A percentile compares a stretch with the other conserved stretches of the same genome.
phyloP scores from a whole-genome alignment of 2,113 vertebrate species.

The Toxotes jaculatrix region DNA sequence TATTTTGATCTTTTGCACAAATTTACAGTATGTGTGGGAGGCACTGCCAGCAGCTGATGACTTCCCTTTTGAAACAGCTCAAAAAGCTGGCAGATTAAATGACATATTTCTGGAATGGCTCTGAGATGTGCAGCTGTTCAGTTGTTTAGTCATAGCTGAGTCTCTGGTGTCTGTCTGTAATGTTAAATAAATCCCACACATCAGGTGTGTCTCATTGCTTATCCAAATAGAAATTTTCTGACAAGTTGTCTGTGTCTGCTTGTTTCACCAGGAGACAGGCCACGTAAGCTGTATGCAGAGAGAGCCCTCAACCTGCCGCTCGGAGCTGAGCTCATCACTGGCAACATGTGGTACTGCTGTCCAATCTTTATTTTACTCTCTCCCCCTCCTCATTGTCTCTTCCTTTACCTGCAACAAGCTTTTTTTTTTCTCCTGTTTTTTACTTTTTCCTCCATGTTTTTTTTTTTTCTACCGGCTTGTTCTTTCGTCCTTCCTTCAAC shows the following conservation, averaged over 20 bases:
- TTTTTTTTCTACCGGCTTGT: background rate
- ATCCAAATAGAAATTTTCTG: slow-evolving; percentile 2
- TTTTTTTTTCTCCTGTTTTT: background rate
- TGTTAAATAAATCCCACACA: slow-evolving; percentile 15
- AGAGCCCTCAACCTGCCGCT: slow-evolving; percentile 86
- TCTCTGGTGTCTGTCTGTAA: background rate
- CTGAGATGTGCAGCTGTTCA: slow-evolving; percentile 32
- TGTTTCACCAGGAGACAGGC: slow-evolving; percentile 81
- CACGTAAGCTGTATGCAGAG: slow-evolving; percentile 86
- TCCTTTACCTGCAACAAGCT: background rate
- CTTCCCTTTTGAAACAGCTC: slow-evolving; percentile 13
- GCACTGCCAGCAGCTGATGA: slow-evolving; percentile 25
- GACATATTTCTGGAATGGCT: slow-evolving; percentile 31
- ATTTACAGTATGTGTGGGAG: slow-evolving; percentile 2
- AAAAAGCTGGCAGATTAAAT: slow-evolving; percentile 33
- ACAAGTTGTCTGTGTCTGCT: slow-evolving; percentile 21
- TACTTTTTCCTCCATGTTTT: rapidly evolving
- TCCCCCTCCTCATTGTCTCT: background rate
- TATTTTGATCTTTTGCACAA: slow-evolving; percentile 31
- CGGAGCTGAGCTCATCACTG: slow-evolving; percentile 86
- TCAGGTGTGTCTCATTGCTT: background rate
- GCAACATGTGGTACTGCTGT: slow-evolving; percentile 84
- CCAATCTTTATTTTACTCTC: background rate
- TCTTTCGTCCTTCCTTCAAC: background rate
- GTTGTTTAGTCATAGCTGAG: slow-evolving; percentile 13